phyloP scores from a whole-genome alignment of 2,888 invertebrate species.

The Chrysodeixis includens region DNA sequence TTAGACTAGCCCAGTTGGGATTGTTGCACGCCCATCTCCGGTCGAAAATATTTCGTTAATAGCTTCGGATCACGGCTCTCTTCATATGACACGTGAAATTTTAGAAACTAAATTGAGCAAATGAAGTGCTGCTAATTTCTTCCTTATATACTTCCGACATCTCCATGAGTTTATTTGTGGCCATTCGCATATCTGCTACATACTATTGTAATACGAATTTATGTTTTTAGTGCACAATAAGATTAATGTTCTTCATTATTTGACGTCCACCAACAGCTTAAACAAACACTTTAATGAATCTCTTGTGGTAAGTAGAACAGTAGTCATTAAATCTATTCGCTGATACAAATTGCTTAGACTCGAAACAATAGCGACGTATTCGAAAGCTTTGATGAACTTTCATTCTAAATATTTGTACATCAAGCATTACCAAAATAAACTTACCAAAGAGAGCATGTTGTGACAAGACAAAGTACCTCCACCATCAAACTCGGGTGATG shows the following conservation, averaged over 20 bases:
- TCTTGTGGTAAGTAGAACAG: conserved; percentile 17
- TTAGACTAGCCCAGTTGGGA: conserved; percentile 82
- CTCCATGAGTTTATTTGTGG: background rate
- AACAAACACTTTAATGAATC: conserved; percentile 29
- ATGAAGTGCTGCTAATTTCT: background rate
- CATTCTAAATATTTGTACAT: conserved; percentile 10
- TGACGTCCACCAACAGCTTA: conserved; percentile 24
- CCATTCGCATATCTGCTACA: background rate
- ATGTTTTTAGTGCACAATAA: conserved; percentile 11
- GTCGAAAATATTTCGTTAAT: conserved; percentile 64
- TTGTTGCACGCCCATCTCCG: conserved; percentile 66
- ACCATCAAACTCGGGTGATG: conserved; percentile 61
- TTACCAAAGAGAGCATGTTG: conserved; percentile 59
- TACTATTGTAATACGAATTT: conserved; percentile 13
- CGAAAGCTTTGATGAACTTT: background rate
- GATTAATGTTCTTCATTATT: conserved; percentile 10
- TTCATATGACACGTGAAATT: conserved; percentile 34
- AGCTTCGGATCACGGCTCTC: conserved; percentile 46
- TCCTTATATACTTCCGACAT: background rate
- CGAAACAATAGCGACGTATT: background rate
- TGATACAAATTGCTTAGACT: conserved; percentile 14
- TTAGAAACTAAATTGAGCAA: background rate
- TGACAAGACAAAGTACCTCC: conserved; percentile 66
- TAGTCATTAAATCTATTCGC: conserved; percentile 15
- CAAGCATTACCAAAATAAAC: conserved; percentile 49